These are phyloP conservation scores for Balanococcus diminutus DNA, from an alignment of 2,888 invertebrate genomes.

Conservation along the genomic window DNA sequence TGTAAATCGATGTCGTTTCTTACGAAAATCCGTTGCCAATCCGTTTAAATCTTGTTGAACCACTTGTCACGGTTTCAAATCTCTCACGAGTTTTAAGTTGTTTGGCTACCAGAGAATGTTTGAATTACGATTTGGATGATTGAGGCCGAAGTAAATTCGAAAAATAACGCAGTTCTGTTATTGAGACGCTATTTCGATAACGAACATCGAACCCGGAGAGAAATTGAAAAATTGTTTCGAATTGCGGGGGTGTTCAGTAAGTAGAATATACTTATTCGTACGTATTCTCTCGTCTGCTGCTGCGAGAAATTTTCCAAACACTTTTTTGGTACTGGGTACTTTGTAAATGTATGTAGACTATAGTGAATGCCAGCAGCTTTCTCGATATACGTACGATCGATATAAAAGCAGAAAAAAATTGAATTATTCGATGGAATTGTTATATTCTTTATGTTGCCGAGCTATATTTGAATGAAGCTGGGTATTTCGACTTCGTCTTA, in stretches of 20 bases:
- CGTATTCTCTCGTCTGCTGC: not conserved
- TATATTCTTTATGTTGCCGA: constrained; percentile 25
- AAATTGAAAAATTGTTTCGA: constrained; percentile 33
- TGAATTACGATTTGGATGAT: constrained; percentile 44
- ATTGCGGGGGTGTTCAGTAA: not conserved
- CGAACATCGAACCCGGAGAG: constrained; percentile 29
- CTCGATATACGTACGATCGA: not conserved
- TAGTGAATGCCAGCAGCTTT: not conserved
- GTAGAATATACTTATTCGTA: not conserved
- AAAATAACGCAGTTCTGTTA: constrained; percentile 4
- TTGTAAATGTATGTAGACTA: not conserved
- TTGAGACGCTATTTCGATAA: constrained; percentile 34
- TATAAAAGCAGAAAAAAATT: not conserved
- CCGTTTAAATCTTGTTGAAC: constrained; percentile 39
- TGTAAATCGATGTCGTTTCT: constrained; percentile 31
- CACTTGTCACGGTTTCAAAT: constrained; percentile 28
- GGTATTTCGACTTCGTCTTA: too few relatives aligned
- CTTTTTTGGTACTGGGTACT: not conserved
- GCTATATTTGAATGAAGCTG: not conserved
- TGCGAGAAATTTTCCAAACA: constrained; percentile 26
- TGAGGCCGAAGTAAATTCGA: constrained; percentile 42
- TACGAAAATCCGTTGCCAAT: constrained; percentile 30
- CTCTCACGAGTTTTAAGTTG: constrained; percentile 34
- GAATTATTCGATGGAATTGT: constrained; percentile 26
- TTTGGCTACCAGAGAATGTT: constrained; percentile 35